Evolutionary conservation across 2,113 vertebrate genomes (phyloP).

Genomic region (Dicerorhinus sumatrensis): DNA sequence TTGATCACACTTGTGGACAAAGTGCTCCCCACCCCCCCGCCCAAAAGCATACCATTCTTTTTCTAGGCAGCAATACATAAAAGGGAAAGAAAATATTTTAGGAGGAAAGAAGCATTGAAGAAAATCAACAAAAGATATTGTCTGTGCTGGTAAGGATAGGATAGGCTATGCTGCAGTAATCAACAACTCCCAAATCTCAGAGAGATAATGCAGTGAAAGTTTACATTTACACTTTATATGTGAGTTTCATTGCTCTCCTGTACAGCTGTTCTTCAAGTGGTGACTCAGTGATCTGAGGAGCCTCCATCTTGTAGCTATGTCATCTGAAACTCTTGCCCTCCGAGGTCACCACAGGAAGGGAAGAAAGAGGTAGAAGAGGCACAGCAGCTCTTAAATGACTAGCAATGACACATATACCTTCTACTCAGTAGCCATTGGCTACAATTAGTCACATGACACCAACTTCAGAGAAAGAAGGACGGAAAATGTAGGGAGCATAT

Average conservation of each 20-base stretch:
- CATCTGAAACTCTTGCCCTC: background rate
- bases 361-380: background rate
- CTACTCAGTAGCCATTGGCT: background rate
- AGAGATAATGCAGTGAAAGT: background rate
- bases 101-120: background rate
- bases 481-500: background rate
- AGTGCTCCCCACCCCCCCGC: background rate
- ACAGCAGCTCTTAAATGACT: background rate
- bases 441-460: background rate
- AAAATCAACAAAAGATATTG: conserved; percentile 21
- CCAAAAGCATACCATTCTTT: background rate
- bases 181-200: background rate
- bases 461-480: background rate
- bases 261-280: background rate
- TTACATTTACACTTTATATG: background rate
- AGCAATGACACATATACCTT: background rate
- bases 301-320: background rate
- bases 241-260: background rate
- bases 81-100: background rate
- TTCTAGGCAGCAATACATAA: background rate
- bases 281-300: background rate
- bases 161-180: background rate
- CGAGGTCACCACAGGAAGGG: background rate
- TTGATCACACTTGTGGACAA: background rate
- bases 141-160: background rate